Conservation (phyloP, 2,113 vertebrate species). For the Chitala chitala region DNA sequence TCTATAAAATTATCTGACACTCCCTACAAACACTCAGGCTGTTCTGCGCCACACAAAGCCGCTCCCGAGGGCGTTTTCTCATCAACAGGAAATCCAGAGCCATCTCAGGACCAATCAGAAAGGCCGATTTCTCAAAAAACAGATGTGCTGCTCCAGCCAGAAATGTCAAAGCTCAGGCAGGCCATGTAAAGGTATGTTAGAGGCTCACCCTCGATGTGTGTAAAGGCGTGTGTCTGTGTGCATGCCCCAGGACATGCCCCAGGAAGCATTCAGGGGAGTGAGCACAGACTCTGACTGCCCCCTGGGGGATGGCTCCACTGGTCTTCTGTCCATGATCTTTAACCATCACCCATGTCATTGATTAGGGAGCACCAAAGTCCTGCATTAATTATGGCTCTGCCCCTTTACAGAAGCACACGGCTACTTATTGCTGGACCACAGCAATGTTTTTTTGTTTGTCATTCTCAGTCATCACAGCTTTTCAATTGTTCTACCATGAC, state of each 20-base stretch:
- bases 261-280: no score
- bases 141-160: background rate
- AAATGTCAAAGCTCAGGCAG: background rate
- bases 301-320: background rate
- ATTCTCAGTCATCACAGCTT: no score
- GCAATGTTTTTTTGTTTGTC: background rate
- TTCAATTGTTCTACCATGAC: background rate
- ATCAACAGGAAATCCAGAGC: background rate
- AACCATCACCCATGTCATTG: no score
- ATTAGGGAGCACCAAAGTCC: no score
- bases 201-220: no score
- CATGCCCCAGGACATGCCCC: no score
- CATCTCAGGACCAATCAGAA: no score
- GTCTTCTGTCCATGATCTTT: no score
- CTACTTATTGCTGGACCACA: background rate
- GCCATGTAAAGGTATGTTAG: no score
- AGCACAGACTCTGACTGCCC: background rate
- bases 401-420: background rate
- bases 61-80: background rate
- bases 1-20: background rate
- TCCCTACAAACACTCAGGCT: background rate
- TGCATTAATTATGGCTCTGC: background rate
- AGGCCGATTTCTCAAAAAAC: no score
- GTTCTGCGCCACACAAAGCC: background rate
- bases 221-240: background rate